These are phyloP conservation scores for Hyles vespertilio DNA, from an alignment of 1,140 invertebrate species.

Conservation along the genomic window DNA sequence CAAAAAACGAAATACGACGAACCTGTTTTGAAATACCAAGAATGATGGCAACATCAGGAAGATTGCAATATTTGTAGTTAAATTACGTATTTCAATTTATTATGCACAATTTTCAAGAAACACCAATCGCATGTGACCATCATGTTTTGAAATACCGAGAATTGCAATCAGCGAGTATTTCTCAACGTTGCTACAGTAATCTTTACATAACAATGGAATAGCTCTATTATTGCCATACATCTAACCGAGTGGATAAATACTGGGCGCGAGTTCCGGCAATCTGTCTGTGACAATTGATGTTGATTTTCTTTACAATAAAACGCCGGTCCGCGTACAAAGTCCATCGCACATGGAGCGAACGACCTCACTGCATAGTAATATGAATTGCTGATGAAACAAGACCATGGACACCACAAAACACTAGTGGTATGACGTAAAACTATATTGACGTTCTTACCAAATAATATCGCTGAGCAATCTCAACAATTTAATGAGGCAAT, in stretches of 20 bases:
- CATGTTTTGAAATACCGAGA: too few relatives aligned
- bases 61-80: too few relatives aligned
- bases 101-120: too few relatives aligned
- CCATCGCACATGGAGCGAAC: constrained; percentile 25
- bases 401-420: constrained; percentile 4
- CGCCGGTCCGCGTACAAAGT: constrained; percentile 29
- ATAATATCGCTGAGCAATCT: neutral
- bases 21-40: too few relatives aligned
- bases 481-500: too few relatives aligned
- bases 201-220: too few relatives aligned
- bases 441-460: neutral
- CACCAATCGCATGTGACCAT: too few relatives aligned
- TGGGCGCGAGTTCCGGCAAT: constrained; percentile 5
- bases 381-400: constrained; percentile 25
- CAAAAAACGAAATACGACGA: too few relatives aligned
- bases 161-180: too few relatives aligned
- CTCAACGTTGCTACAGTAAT: too few relatives aligned
- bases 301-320: constrained; percentile 16
- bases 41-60: too few relatives aligned
- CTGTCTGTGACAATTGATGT: constrained; percentile 27
- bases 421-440: constrained; percentile 2
- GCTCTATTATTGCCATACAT: neutral
- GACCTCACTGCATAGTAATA: constrained; percentile 27
- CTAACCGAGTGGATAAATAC: neutral
- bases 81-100: too few relatives aligned